These are phyloP conservation scores for Dicyrtoma fusca DNA, from an alignment of 2,888 invertebrate genomes.

Conservation along the genomic window DNA sequence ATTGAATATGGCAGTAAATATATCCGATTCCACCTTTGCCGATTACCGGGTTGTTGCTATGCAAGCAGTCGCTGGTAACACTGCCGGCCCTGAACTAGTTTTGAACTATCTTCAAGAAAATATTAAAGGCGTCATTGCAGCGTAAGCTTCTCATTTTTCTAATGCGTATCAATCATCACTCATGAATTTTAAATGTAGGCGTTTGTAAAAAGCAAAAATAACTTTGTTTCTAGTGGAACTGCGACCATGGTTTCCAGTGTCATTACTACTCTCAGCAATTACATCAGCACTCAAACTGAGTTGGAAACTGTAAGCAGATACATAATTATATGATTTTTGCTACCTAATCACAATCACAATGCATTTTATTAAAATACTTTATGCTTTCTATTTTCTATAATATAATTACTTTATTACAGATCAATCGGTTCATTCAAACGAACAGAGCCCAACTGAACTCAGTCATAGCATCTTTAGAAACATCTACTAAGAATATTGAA, in stretches of 20 bases:
- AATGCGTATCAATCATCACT: too few species aligned
- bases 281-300: constrained; percentile 40
- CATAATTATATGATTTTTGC: not conserved
- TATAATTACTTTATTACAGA: constrained; percentile 13
- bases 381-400: too few species aligned
- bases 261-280: constrained; percentile 35
- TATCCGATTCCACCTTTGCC: constrained; percentile 9
- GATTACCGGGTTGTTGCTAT: constrained; percentile 42
- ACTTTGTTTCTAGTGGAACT: too few species aligned
- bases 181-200: too few species aligned
- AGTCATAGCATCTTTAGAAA: constrained; percentile 12
- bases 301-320: constrained; percentile 37
- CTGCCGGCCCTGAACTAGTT: constrained; percentile 40
- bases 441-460: constrained; percentile 27
- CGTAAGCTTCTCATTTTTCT: constrained; percentile 26
- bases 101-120: constrained; percentile 46
- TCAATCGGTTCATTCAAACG: constrained; percentile 33
- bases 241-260: too few species aligned
- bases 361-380: not conserved
- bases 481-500: constrained; percentile 28
- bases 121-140: constrained; percentile 36
- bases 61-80: constrained; percentile 51
- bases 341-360: not conserved
- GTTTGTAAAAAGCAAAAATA: not conserved
- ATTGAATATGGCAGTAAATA: constrained; percentile 34